Base-by-base conservation (phyloP, 1,140 invertebrate species). In the Drosophila triauraria region DNA sequence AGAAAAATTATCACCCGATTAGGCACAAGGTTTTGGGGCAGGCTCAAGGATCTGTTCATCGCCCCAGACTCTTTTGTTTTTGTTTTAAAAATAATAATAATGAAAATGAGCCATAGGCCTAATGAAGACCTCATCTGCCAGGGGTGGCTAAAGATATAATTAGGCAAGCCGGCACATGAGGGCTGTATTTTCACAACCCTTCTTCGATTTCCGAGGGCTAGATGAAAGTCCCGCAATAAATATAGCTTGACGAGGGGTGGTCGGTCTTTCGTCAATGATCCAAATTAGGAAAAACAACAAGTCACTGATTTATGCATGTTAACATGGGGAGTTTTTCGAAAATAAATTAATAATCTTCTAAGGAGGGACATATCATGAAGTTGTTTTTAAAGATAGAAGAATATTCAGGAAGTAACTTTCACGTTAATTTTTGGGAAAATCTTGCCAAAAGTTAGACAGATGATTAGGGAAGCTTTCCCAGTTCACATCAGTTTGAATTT, bases 1-100 rank as follows among this genome's bases (percentile, higher is more conserved):
- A 57, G 27, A 54, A 17, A 65, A 59, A 72, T 57, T 59, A 32
- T 56, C 75, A 59, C 35, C 56, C 50, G 75, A 78, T 78, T 78
- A 78, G 75, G 23, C 75, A 76, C 75, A 76, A 68, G 54, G 62
- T 54, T 76, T 75, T 42, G 30, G 38, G 56, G 17, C 35, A 64
- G 32, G 40, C 63, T 20, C 48, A 70, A 70, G 67, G 67, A 54
- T 56, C 30, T 65, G 63, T 32, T 51, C 60, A 64, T 38, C 32
- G 10, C 32, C 59, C 48, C 20, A 17, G 17, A 44, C 23, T 46
- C 50, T 54, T 23, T 35, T 51, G 68, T 60, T 72, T 74, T 74
- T 51, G 68, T 60, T 72, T 74, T 74, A 72, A 50, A 72, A 72
- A 71, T 72, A 59, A 43, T 50, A 50, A n/a, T 10, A n/a, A n/a